Base-by-base conservation (phyloP, 2,797 vertebrate genomes). In the Oreochromis mossambicus region DNA sequence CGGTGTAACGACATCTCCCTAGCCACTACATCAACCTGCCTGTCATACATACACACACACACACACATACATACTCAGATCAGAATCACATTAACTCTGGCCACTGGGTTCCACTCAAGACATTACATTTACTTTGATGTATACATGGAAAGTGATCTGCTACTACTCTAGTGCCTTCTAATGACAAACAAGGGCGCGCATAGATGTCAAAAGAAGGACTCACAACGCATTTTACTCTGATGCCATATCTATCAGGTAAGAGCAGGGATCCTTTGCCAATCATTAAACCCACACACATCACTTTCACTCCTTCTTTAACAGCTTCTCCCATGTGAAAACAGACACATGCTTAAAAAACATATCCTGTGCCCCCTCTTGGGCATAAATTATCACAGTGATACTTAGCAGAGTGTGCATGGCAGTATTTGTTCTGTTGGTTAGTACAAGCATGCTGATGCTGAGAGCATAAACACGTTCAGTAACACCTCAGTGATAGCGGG, bases 401-500 rank as follows among this genome's bases (percentile, higher is more conserved):
- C 81, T 80, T 56, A 81, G 73, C 81, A 61, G 75, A 66, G 54
- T 48, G 54, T 55, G 38, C 34, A 17, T 19, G 79, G 52, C 82
- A 81, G 73, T 82, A 29, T 89, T 82, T 87, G 70, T 79, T 79
- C 86, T 36, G 46, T 82, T 84, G 26, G 77, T 52, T 89, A 75
- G 46, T 73, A 56, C 51, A 5, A 82, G 81, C 84, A 51, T 7
- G 14, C 63, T 8, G 17, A 77, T 66, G 84, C 87, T 83, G 89
- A 89, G 83, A 88, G 87, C 77, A 83, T 84, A 91, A 87, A 89
- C 88, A 86, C 48, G 38, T 87, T 87, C 83, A 12, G 77, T 84
- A 89, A 87, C 91, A 89, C 90, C 85, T 92, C 79, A 34, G 88
- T 78, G 88, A 86, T 89, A 77, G 86, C 91, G 84, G 88, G 89